These are phyloP conservation scores for Drosophila paulistorum DNA, from an alignment of 1,140 invertebrate genomes.

Conservation along the genomic window DNA sequence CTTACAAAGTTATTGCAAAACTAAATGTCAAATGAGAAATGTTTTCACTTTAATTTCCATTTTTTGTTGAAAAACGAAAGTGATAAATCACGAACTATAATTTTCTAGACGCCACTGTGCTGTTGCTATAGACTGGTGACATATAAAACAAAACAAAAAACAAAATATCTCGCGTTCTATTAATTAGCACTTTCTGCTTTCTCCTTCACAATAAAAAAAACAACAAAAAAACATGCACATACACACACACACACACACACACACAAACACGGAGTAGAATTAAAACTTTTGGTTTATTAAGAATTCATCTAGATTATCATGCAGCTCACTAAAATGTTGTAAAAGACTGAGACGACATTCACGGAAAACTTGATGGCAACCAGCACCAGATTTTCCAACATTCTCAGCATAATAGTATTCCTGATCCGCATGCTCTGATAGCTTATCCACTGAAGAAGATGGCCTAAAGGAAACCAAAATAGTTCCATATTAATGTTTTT, in stretches of 20 bases:
- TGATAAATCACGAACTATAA: slow-evolving; percentile 43
- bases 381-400: slow-evolving; percentile 84
- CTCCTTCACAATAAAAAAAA: not conserved
- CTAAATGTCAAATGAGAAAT: slow-evolving; percentile 16
- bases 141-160: slow-evolving; percentile 22
- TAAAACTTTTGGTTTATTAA: slow-evolving; percentile 53
- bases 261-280: slow-evolving; percentile 22
- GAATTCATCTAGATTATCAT: slow-evolving; percentile 60
- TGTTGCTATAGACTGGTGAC: slow-evolving; percentile 13
- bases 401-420: slow-evolving; percentile 88
- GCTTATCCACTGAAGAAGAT: slow-evolving; percentile 86
- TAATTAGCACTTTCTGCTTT: slow-evolving; percentile 58
- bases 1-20: slow-evolving; percentile 14
- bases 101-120: slow-evolving; percentile 40
- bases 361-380: slow-evolving; percentile 86
- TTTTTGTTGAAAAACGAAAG: slow-evolving; percentile 57
- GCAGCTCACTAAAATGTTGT: slow-evolving; percentile 64
- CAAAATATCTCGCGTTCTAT: slow-evolving; percentile 51
- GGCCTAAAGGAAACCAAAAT: slow-evolving; percentile 83
- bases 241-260: slow-evolving; percentile 1
- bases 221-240: not conserved
- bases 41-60: slow-evolving; percentile 33
- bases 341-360: slow-evolving; percentile 84
- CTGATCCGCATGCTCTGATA: slow-evolving; percentile 87
- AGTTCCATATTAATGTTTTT: too few species aligned